These are phyloP conservation scores for Macquaria ambigua DNA, from an alignment of 2,113 vertebrate genomes.

Conservation along the genomic window DNA sequence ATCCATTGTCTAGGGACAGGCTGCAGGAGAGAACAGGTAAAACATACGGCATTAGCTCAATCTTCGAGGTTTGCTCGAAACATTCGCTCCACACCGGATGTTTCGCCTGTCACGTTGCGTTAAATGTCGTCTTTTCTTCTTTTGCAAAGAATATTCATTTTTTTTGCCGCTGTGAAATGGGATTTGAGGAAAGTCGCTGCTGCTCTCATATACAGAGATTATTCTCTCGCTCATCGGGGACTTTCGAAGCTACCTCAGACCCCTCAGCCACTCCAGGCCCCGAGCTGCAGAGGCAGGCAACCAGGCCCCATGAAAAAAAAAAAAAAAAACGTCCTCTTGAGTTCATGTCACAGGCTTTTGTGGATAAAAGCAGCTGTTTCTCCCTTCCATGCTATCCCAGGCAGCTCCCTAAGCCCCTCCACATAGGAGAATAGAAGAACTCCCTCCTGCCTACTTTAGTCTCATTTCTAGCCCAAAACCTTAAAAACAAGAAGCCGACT, in stretches of 20 bases:
- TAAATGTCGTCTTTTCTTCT: conserved; percentile 60
- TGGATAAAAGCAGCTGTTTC: conserved; percentile 76
- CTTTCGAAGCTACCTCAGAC: conserved; percentile 64
- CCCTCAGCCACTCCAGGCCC: conserved; percentile 49
- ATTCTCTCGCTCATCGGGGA: conserved; percentile 69
- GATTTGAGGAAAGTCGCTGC: conserved; percentile 67
- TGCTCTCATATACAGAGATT: conserved; percentile 70
- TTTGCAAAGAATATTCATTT: conserved; percentile 57
- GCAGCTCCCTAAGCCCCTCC: conserved; percentile 65
- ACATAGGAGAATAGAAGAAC: conserved; percentile 57
- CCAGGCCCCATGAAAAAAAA: conserved; percentile 3
- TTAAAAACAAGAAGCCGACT: not conserved
- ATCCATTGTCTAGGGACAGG: conserved; percentile 38
- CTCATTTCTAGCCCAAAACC: not conserved
- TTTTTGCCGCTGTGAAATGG: conserved; percentile 70
- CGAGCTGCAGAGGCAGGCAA: conserved; percentile 56
- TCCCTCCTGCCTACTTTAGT: conserved; percentile 18
- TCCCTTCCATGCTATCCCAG: conserved; percentile 67
- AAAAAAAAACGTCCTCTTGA: conserved; percentile 37
- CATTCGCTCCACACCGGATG: conserved; percentile 13
- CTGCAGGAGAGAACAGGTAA: conserved; percentile 46
- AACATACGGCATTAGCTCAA: conserved; percentile 41
- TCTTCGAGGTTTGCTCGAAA: conserved; percentile 58
- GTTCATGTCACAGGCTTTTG: conserved; percentile 59
- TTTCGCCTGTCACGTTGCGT: conserved; percentile 61